Base-by-base conservation (phyloP, 1,140 invertebrate species). In the Caenorhabditis elegans region DNA sequence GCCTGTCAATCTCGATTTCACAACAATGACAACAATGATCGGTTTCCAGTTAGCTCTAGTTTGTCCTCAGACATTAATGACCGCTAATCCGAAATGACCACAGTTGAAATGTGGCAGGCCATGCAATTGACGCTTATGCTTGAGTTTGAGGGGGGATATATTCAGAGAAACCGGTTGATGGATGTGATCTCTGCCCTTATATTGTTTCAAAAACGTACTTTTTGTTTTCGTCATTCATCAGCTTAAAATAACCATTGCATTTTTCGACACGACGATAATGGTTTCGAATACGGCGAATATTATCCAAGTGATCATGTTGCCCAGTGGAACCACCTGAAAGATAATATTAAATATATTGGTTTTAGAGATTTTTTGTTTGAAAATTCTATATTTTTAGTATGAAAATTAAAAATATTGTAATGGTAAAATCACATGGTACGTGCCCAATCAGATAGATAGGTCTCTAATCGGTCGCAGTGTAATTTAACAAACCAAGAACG, bases 181-280 rank as follows among this genome's bases (percentile, higher is more conserved):
- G 22, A n/a, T n/a, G n/a, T 70, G 60, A 70, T 70, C 60, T 70
- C 17, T 70, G 60, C 60, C 60, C 60, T 36, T 39, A 70, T 22
- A 39, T 2, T 39, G 60, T 70, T 70, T 70, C 34, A 70, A 70
- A 22, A 70, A 70, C 60, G 31, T 70, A 70, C 60, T 70, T 70
- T 70, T 70, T 70, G 34, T 70, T 70, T 39, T 70, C 60, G 22
- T 70, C 60, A 26, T 70, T 70, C 60, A 70, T 70, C 19, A 70
- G n/a, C 28, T 70, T 70, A 26, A 70, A 70, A 22, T 70, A 70
- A 11, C 60, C 60, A 31, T 70, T 70, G 26, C 60, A 70, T n/a
- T 70, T 70, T 43, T 70, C 34, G n/a, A 70, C 60, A 22, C 60
- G 60, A 86, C 81, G 13, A 87, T 86, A 76, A 76, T 76, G 17